A percentile compares a stretch with the other conserved stretches of the same genome.
These are phyloP conservation scores for Trichonephila clavipes DNA, from an alignment of 1,140 invertebrate species.

Conservation along the genomic window DNA sequence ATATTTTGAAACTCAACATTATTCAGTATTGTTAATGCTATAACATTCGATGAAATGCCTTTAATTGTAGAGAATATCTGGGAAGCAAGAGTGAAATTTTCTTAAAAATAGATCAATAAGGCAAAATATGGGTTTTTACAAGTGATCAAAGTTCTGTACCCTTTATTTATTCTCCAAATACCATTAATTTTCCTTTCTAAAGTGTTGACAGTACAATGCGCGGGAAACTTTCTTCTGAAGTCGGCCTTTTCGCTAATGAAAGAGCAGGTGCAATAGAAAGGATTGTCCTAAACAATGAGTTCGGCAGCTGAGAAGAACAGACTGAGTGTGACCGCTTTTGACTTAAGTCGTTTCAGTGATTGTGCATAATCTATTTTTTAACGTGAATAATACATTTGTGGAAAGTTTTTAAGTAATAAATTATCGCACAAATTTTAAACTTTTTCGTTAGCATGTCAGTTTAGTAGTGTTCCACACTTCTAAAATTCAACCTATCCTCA, in stretches of 20 bases:
- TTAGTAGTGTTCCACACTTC: too few relatives aligned
- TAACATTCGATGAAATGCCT: too few relatives aligned
- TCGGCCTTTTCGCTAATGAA: too few relatives aligned
- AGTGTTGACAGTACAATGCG: not conserved
- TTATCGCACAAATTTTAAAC: too few relatives aligned
- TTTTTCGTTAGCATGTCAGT: too few relatives aligned
- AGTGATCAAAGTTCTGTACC: not conserved
- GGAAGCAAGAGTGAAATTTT: not conserved
- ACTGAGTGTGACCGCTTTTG: not conserved
- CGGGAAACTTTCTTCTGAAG: not conserved
- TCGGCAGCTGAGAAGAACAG: not conserved
- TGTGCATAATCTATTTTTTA: not conserved
- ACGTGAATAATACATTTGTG: too few relatives aligned
- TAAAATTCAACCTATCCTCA: too few relatives aligned
- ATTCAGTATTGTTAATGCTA: too few relatives aligned
- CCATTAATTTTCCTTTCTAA: not conserved
- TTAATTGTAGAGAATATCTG: too few relatives aligned
- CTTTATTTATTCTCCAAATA: not conserved
- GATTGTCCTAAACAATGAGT: constrained; percentile 10
- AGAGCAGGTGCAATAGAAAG: not conserved
- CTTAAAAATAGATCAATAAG: not conserved
- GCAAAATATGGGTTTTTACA: not conserved
- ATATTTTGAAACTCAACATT: too few relatives aligned
- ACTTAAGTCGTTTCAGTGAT: not conserved
- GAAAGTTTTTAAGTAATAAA: too few relatives aligned